Evolutionary conservation across 2,888 invertebrate genomes (phyloP).

Genomic region (Hesperia comma): DNA sequence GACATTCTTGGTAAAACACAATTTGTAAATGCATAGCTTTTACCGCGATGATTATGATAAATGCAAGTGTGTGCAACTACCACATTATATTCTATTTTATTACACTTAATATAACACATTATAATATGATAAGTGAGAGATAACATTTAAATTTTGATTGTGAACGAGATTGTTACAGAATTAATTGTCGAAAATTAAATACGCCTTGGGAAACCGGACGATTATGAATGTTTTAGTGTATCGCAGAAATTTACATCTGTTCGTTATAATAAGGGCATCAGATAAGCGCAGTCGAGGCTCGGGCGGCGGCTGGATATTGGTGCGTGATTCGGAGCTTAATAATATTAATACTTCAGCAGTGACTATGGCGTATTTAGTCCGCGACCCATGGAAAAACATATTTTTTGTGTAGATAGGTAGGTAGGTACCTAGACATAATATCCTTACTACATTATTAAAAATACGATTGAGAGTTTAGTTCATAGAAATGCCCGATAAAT

Average conservation of each 20-base stretch:
- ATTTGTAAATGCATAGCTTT: too few species aligned
- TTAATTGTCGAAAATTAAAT: conserved; percentile 40
- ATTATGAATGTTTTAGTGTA: conserved; percentile 41
- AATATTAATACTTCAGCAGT: too few species aligned
- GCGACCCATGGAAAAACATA: too few species aligned
- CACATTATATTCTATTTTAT: neutral
- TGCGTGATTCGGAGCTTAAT: conserved; percentile 13
- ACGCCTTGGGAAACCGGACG: conserved; percentile 42
- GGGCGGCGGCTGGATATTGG: too few species aligned
- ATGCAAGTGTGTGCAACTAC: neutral
- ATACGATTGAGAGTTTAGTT: too few species aligned
- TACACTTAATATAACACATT: neutral
- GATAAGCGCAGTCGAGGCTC: conserved; percentile 40
- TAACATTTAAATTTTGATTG: neutral
- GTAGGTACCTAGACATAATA: too few species aligned
- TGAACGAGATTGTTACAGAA: conserved; percentile 13
- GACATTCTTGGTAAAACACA: too few species aligned
- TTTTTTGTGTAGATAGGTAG: too few species aligned
- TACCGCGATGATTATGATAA: neutral
- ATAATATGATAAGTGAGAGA: neutral
- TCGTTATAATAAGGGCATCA: conserved; percentile 41
- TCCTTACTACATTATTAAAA: too few species aligned
- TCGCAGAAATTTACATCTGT: conserved; percentile 43
- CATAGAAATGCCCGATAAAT: too few species aligned
- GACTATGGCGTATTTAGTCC: too few species aligned